phyloP scores from a whole-genome alignment of 1,140 invertebrate genomes.

The Colletes latitarsis region DNA sequence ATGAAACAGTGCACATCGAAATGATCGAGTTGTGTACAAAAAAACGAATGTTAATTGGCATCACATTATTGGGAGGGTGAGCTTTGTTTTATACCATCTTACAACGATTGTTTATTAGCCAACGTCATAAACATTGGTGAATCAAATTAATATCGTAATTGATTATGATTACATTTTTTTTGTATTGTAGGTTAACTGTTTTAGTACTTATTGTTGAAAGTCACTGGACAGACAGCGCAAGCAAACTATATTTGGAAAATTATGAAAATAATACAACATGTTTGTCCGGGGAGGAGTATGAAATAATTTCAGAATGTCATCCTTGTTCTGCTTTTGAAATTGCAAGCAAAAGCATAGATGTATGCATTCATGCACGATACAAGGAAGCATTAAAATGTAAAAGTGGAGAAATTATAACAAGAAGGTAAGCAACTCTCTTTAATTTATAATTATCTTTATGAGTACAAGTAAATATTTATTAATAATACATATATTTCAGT shows the following conservation, averaged over 20 bases:
- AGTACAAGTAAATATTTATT: neutral
- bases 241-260: conserved; percentile 81
- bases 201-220: conserved; percentile 90
- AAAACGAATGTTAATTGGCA: conserved; percentile 85
- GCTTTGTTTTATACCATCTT: conserved; percentile 58
- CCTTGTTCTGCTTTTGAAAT: conserved; percentile 90
- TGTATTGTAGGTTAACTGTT: conserved; percentile 86
- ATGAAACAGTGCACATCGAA: conserved; percentile 48
- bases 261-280: conserved; percentile 90
- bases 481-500: conserved; percentile 74
- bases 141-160: no score
- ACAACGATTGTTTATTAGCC: neutral
- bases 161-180: conserved; percentile 20
- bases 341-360: conserved; percentile 85
- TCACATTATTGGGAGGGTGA: conserved; percentile 84
- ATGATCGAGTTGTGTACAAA: conserved; percentile 88
- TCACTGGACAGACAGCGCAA: conserved; percentile 84
- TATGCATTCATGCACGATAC: conserved; percentile 87
- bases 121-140: neutral
- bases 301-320: conserved; percentile 88
- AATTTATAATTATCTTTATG: neutral
- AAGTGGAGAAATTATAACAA: conserved; percentile 86
- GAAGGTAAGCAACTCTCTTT: conserved; percentile 80
- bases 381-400: conserved; percentile 87
- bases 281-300: conserved; percentile 86